phyloP scores from a whole-genome alignment of 2,113 vertebrate genomes.

The Varanus salvator region DNA sequence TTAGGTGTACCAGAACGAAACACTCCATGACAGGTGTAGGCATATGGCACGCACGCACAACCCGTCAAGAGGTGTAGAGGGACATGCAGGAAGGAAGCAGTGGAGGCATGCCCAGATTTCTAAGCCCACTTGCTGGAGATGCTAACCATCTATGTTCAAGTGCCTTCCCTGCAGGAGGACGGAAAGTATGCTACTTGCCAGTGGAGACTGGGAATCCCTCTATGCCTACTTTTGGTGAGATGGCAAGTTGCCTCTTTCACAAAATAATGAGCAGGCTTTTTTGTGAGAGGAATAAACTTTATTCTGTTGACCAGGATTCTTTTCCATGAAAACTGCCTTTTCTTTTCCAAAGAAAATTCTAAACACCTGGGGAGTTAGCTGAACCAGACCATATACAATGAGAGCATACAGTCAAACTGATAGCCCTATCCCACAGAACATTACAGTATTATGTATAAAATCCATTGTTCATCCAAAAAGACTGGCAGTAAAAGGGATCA shows the following conservation, averaged over 20 bases:
- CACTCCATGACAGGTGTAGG: not conserved
- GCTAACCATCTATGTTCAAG: not conserved
- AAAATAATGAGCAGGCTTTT: slow-evolving; percentile 62
- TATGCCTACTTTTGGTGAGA: not conserved
- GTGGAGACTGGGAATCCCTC: not conserved
- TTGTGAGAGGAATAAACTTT: slow-evolving; percentile 75
- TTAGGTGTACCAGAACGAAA: not conserved
- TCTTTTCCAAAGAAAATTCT: slow-evolving; percentile 57
- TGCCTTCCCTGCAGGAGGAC: not conserved
- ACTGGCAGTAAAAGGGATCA: slow-evolving; percentile 82
- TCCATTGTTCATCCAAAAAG: slow-evolving; percentile 79
- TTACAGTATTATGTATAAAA: slow-evolving; percentile 80
- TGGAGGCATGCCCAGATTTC: not conserved
- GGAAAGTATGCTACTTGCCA: not conserved
- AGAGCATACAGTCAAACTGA: slow-evolving; percentile 55
- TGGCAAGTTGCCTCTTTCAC: rapidly evolving
- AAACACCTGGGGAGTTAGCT: slow-evolving; percentile 40
- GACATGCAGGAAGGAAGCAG: not conserved
- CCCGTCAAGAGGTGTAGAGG: not conserved
- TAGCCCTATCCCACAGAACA: slow-evolving; percentile 63
- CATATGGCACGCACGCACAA: not conserved
- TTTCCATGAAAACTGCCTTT: slow-evolving; percentile 62
- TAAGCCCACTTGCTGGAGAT: not conserved
- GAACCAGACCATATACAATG: slow-evolving; percentile 8
- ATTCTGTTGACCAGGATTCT: slow-evolving; percentile 75